Evolutionary conservation across 1,140 invertebrate genomes (phyloP).

Genomic region (Aphis gossypii): DNA sequence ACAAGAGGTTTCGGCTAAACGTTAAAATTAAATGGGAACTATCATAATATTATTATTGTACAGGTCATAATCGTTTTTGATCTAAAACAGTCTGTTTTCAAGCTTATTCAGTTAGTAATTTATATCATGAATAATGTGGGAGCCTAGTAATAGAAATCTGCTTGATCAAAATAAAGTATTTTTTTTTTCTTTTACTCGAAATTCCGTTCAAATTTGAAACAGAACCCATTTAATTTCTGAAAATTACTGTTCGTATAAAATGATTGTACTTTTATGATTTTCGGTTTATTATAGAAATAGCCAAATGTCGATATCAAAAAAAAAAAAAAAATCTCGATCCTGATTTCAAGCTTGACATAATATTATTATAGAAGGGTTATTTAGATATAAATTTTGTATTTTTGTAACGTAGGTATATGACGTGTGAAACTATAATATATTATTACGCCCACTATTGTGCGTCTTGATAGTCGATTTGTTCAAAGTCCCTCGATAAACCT

Average conservation of each 20-base stretch:
- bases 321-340: neutral
- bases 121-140: neutral
- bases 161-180: neutral
- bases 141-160: neutral
- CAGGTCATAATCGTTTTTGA: neutral
- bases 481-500: neutral
- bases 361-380: neutral
- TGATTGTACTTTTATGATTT: neutral
- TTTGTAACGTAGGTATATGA: neutral
- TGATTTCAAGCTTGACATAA: neutral
- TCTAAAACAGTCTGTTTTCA: neutral
- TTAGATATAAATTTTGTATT: neutral
- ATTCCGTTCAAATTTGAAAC: neutral
- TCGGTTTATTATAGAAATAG: neutral
- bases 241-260: neutral
- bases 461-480: neutral
- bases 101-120: no score
- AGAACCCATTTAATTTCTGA: neutral
- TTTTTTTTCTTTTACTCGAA: neutral
- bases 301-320: neutral
- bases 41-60: neutral
- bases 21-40: neutral
- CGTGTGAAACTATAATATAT: neutral
- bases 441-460: neutral
- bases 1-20: neutral